These are phyloP conservation scores for Esox lucius DNA, from an alignment of 2,797 vertebrate species.

Conservation along the genomic window DNA sequence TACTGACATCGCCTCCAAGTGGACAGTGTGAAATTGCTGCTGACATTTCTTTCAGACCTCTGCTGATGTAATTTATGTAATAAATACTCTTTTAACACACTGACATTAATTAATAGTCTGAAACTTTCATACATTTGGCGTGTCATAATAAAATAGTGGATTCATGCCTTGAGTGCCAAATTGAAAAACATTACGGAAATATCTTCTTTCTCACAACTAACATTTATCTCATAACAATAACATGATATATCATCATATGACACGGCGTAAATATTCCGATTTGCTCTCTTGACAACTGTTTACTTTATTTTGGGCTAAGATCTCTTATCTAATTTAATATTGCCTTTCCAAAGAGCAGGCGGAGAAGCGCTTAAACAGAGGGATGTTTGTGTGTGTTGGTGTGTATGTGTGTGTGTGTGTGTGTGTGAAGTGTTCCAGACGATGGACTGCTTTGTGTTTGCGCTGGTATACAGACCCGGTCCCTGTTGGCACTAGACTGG, in stretches of 20 bases:
- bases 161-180: not conserved
- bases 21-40: too few species aligned
- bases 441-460: constrained; percentile 40
- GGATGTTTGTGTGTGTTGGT: too few species aligned
- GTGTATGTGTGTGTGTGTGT: not conserved
- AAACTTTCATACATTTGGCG: not conserved
- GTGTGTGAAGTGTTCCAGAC: constrained; percentile 19
- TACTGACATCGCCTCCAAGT: not conserved
- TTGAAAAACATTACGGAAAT: not conserved
- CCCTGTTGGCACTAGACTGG: constrained; percentile 43
- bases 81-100: not conserved
- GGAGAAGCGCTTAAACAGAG: not conserved
- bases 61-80: not conserved
- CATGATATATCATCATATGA: not conserved
- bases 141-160: not conserved
- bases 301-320: constrained; percentile 9
- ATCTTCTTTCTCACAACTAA: not conserved
- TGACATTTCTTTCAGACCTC: not conserved
- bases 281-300: constrained; percentile 13
- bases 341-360: not conserved
- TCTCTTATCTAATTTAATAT: constrained; percentile 24
- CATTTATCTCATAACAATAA: not conserved
- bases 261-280: constrained; percentile 5
- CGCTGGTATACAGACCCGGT: constrained; percentile 29
- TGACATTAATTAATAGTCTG: constrained; percentile 1